Conservation (phyloP, 2,797 vertebrate species). For the Cirrhinus molitorella region DNA sequence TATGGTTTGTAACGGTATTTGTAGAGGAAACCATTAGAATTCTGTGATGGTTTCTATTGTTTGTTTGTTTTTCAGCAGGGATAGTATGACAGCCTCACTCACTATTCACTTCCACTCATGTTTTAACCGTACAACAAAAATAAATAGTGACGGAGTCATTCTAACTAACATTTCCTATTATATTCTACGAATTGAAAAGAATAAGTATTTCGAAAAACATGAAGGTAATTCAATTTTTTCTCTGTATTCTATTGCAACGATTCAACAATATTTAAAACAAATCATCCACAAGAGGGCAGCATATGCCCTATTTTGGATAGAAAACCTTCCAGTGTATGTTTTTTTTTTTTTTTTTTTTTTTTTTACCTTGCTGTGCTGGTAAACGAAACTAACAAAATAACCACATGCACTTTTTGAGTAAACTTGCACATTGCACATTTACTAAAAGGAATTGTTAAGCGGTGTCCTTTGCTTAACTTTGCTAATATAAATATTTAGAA, state of each 20-base stretch:
- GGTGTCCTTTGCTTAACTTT: neutral
- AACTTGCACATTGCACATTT: neutral
- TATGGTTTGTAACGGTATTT: too few species aligned
- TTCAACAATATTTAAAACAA: neutral
- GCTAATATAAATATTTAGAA: slow-evolving; percentile 21
- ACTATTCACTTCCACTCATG: neutral
- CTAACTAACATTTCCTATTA: neutral
- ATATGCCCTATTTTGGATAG: slow-evolving; percentile 55
- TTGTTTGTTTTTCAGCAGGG: too few species aligned
- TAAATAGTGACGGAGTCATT: neutral
- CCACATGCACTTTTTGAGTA: neutral
- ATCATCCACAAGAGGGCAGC: slow-evolving; percentile 67
- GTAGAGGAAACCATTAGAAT: too few species aligned
- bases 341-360: too few species aligned
- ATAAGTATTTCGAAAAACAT: neutral
- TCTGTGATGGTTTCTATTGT: too few species aligned
- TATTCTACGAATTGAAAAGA: neutral
- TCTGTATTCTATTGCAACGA: neutral
- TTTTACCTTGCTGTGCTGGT: neutral
- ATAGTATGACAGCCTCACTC: neutral
- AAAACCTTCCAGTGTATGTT: neutral
- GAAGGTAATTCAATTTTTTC: neutral
- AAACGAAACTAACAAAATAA: neutral
- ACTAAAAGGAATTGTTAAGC: neutral
- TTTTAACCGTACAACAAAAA: neutral